A percentile compares a stretch with the other conserved stretches of the same genome.
phyloP scores from a whole-genome alignment of 2,113 vertebrate genomes.

The Fukomys damarensis region DNA sequence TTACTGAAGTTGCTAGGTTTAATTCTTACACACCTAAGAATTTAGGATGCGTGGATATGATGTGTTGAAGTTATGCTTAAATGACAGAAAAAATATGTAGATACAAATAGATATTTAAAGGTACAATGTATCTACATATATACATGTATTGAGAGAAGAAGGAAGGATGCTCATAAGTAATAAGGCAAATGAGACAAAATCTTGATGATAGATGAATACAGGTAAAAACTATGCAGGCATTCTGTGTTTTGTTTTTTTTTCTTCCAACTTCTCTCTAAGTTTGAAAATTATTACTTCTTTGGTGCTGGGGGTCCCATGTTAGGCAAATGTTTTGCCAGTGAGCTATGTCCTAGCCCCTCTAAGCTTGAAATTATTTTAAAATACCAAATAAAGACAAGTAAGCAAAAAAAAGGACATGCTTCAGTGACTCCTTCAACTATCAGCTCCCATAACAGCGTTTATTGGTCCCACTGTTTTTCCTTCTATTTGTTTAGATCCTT shows the following conservation, averaged over 20 bases:
- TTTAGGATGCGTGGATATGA: not conserved
- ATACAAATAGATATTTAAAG: not conserved
- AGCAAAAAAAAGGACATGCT: not conserved
- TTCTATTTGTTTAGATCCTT: not conserved
- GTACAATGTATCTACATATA: not conserved
- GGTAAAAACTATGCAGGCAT: not conserved
- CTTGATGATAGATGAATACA: not conserved
- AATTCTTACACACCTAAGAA: not conserved
- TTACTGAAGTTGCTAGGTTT: not conserved
- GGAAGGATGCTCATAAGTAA: not conserved
- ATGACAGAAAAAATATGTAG: not conserved
- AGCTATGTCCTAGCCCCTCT: not conserved
- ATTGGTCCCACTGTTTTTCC: not conserved
- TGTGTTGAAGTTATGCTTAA: not conserved
- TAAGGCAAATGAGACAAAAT: not conserved
- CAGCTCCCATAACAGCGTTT: not conserved
- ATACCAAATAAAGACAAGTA: constrained; percentile 11
- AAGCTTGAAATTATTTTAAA: constrained; percentile 46
- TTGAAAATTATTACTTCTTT: not conserved
- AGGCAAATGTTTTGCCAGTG: not conserved
- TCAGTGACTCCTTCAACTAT: not conserved
- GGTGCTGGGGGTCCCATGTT: not conserved
- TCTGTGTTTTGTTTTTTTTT: not conserved
- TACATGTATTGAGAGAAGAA: not conserved
- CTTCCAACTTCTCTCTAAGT: not conserved